Conservation (phyloP, 2,888 invertebrate genomes). For the Sinhomidia bicolor region DNA sequence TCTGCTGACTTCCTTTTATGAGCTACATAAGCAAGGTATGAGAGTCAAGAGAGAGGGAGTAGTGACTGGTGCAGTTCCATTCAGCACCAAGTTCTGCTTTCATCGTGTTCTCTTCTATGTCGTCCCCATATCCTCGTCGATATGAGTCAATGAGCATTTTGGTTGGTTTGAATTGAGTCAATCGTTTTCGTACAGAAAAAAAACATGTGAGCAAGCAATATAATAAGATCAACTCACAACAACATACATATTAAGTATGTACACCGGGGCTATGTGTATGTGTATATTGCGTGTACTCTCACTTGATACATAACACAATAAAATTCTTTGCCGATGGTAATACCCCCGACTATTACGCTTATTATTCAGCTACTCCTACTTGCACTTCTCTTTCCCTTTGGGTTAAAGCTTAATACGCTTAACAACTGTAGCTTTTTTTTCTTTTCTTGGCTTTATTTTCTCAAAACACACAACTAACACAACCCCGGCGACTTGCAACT, state of each 20-base stretch:
- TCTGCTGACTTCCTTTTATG: neutral
- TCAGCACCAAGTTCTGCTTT: neutral
- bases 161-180: neutral
- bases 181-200: neutral
- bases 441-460: neutral
- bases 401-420: no score
- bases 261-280: neutral
- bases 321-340: neutral
- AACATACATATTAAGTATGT: no score
- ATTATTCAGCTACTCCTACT: neutral
- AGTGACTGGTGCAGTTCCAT: neutral
- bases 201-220: slow-evolving; percentile 10
- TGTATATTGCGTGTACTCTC: no score
- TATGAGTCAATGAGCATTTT: slow-evolving; percentile 9
- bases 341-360: neutral
- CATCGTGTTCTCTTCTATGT: neutral
- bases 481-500: neutral
- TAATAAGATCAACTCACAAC: slow-evolving; percentile 8
- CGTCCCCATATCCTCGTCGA: neutral
- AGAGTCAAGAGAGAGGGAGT: no score
- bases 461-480: neutral
- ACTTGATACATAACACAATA: no score
- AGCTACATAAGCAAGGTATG: no score
- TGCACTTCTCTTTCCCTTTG: neutral
- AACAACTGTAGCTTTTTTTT: neutral